Evolutionary conservation across 2,113 vertebrate genomes (phyloP).

Genomic region (Cyanoliseus patagonus): DNA sequence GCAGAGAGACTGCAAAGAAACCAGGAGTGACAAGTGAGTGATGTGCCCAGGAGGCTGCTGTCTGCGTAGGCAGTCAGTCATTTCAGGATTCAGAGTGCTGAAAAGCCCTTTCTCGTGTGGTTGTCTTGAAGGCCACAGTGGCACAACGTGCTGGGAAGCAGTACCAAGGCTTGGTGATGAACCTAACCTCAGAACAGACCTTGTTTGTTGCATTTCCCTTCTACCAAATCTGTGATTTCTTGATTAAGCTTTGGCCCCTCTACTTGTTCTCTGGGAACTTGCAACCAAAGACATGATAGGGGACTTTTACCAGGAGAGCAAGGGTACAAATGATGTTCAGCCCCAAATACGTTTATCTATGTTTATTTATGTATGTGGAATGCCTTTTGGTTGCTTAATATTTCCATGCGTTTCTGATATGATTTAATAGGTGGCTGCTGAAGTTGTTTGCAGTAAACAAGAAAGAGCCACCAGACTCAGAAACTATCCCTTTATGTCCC

Average conservation of each 20-base stretch:
- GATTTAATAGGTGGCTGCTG: not conserved
- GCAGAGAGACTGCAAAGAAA: not conserved
- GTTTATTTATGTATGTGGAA: not conserved
- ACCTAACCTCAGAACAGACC: not conserved
- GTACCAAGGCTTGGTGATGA: not conserved
- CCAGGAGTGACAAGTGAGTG: not conserved
- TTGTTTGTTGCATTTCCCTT: not conserved
- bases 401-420: conserved; percentile 33
- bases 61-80: conserved; percentile 36
- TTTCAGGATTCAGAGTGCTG: not conserved
- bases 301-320: not conserved
- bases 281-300: not conserved
- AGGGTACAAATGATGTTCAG: not conserved
- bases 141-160: not conserved
- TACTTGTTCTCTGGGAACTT: not conserved
- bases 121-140: not conserved
- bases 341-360: not conserved
- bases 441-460: not conserved
- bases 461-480: not conserved
- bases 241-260: not conserved
- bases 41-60: not conserved
- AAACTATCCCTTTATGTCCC: not conserved
- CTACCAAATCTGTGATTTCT: not conserved
- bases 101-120: not conserved
- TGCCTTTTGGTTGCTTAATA: conserved; percentile 7